Evolutionary conservation across 1,140 invertebrate species (phyloP).

Genomic region (Macrocentrus cingulum): DNA sequence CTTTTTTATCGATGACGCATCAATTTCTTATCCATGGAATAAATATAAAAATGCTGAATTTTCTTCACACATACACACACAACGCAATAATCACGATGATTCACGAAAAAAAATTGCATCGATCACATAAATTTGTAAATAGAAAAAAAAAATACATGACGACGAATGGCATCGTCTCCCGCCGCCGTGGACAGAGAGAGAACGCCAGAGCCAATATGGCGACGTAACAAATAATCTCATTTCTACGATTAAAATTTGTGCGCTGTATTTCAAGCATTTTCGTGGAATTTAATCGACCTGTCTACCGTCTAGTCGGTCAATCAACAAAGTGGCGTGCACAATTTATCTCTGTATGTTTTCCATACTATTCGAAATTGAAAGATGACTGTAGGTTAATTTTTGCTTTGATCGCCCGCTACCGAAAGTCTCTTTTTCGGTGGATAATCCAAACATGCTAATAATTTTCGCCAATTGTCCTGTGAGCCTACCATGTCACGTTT

Average conservation of each 20-base stretch:
- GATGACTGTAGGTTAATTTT: neutral
- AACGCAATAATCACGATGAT: no score
- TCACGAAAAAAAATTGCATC: no score
- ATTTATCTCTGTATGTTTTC: no score
- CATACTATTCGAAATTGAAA: no score
- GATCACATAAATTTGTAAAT: neutral
- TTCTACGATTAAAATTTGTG: conserved; percentile 9
- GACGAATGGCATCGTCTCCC: conserved; percentile 22
- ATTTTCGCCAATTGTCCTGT: neutral
- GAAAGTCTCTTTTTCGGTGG: neutral
- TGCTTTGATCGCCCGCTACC: neutral
- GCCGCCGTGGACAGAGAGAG: conserved; percentile 13
- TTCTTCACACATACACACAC: no score
- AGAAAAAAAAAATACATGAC: conserved; percentile 6
- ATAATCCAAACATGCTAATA: conserved; percentile 6
- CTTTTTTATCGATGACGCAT: no score
- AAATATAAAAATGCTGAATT: no score
- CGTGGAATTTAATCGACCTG: neutral
- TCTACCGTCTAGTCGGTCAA: neutral
- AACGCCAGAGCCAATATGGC: conserved; percentile 24
- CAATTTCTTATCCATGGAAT: no score
- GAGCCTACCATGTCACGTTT: neutral
- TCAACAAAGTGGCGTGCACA: neutral
- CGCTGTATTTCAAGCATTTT: neutral
- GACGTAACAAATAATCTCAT: conserved; percentile 24